Base-by-base conservation (phyloP, 2,888 invertebrate genomes). In the Merodon equestris region DNA sequence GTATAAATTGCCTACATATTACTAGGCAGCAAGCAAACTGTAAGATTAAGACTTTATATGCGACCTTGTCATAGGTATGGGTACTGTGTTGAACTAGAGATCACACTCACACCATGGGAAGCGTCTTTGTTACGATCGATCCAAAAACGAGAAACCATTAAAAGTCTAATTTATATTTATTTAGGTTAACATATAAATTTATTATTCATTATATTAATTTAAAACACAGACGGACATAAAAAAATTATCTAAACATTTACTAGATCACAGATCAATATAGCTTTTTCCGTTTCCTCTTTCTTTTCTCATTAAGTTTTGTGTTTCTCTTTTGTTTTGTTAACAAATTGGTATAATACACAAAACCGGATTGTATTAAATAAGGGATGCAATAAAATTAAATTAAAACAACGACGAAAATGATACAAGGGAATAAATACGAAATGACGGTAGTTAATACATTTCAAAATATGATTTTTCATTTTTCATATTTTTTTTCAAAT, bases 211-310 rank as follows among this genome's bases (percentile, higher is more conserved):
- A 45, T 53, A 40, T 64, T 76, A 45, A 60, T 72, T 76, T 61
- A 66, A 38, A 4, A 27, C 27, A 27, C 27, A 27, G 3, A 27
- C 7, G 27, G 27, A 27, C 13, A 47, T n/a, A 51, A 47, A 38
- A 72, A 56, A 72, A 61, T 63, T 63, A 61, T 51, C 51, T 77
- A 67, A 72, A 61, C 45, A 58, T 50, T 73, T 38, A 63, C 53
- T 67, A 68, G 53, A 77, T 77, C 77, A 77, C 77, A 77, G 77
- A 68, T 77, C 56, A 70, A 57, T 57, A 67, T 67, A 77, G 72
- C 76, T 51, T 64, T 72, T 61, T 27, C 40, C 72, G 34, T 72
- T 61, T 27, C 45, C 72, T 34, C 40, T 61, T 45, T n/a, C 44
- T 51, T 57, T 54, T 38, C 44, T 53, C 61, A 56, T 36, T 60